A percentile compares a stretch with the other conserved stretches of the same genome.
phyloP scores from a whole-genome alignment of 2,113 vertebrate genomes.

The Rhinoderma darwinii region DNA sequence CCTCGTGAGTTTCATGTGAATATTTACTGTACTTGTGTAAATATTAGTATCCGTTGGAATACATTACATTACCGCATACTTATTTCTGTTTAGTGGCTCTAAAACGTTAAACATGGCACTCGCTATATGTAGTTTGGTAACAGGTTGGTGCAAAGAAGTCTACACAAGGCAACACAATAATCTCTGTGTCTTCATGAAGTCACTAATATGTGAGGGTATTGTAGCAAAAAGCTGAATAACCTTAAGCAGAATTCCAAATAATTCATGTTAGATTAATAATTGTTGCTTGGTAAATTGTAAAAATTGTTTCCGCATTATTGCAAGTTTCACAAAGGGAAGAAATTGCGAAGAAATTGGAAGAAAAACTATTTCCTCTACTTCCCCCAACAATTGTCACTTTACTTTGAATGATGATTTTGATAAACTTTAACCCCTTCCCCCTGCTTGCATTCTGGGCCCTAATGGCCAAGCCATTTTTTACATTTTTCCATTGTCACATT shows the following conservation, averaged over 20 bases:
- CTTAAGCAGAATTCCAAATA: not conserved
- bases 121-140: not conserved
- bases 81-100: no score
- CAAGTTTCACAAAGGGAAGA: not conserved
- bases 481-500: no score
- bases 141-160: no score
- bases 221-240: not conserved
- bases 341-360: no score
- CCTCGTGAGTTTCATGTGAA: conserved; percentile 10
- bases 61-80: not conserved
- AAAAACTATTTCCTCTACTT: not conserved
- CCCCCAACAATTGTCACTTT: not conserved
- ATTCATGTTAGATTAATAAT: not conserved
- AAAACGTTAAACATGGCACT: not conserved
- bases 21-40: not conserved
- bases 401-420: not conserved
- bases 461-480: no score
- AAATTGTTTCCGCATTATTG: not conserved
- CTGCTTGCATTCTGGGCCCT: no score
- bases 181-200: no score
- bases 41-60: not conserved
- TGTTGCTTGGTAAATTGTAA: not conserved
- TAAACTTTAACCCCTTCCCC: no score
- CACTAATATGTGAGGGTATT: no score
- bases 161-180: no score